Evolutionary conservation across 2,888 invertebrate genomes (phyloP).

Genomic region (Andrena flavipes): DNA sequence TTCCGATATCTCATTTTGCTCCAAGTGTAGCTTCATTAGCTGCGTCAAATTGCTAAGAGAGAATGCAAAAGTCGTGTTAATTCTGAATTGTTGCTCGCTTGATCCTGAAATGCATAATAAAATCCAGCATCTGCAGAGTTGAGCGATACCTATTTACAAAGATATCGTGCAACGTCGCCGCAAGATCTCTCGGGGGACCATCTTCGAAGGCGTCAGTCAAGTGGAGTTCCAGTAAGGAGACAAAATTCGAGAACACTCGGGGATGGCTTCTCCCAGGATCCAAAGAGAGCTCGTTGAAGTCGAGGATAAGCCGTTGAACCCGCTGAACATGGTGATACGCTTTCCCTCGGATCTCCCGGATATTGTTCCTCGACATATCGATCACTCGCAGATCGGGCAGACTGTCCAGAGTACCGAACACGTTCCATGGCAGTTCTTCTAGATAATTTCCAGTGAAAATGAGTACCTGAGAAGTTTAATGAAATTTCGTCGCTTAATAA

Average conservation of each 20-base stretch:
- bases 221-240: constrained; percentile 89
- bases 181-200: constrained; percentile 86
- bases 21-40: constrained; percentile 90
- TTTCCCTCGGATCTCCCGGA: constrained; percentile 90
- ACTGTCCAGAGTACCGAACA: constrained; percentile 88
- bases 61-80: background rate
- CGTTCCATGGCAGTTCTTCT: constrained; percentile 88
- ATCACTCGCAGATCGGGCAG: constrained; percentile 88
- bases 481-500: background rate
- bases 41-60: constrained; percentile 87
- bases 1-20: constrained; percentile 90
- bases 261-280: constrained; percentile 88
- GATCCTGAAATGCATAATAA: no score
- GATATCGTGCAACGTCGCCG: constrained; percentile 89
- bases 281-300: constrained; percentile 90
- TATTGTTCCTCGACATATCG: constrained; percentile 91
- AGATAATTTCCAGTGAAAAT: constrained; percentile 91
- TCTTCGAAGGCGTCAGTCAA: constrained; percentile 91
- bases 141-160: constrained; percentile 87
- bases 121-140: no score
- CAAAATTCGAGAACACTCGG: constrained; percentile 89
- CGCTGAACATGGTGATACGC: constrained; percentile 90
- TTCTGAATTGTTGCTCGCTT: background rate
- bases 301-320: constrained; percentile 89
- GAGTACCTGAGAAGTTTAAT: constrained; percentile 84